Evolutionary conservation across 2,888 invertebrate genomes (phyloP), one percentile per base, ranked within the genome.

Genomic region (Caenorhabditis virilis): DNA sequence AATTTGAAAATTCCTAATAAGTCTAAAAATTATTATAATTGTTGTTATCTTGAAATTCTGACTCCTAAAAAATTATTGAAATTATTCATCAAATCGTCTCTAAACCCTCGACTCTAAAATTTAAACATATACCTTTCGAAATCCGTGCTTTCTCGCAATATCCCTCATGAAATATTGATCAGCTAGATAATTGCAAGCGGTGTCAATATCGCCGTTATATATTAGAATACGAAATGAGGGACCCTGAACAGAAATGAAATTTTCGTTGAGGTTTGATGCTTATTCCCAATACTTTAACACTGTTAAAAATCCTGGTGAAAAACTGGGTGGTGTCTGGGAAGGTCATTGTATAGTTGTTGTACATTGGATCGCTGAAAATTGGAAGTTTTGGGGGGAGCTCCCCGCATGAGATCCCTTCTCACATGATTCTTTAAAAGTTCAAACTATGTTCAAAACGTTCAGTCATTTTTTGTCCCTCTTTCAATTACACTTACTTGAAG

Each of bases 121-220:
- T n/a, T n/a, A 36, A 36, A 7, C n/a, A 13, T 30, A 30, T 13
- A 56, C 65, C 52, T 59, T 63, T 38, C 30, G 41, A 2, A 64
- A 55, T 1, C 43, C 36, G 43, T 54, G 43, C 15, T 16, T n/a
- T 18, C 33, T 55, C 1, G 58, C 64, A 30, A 64, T 25, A 33
- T 51, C 47, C 16, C 58, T 18, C 6, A 50, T 47, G 35, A 64
- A 64, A 43, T 59, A 59, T 5, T 52, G 52, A 47, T 64, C 64
- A 1, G 64, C 65, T 22, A 69, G 25, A 20, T 57, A 66, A 22
- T 67, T 71, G 35, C 67, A 67, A 22, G 68, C 71, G 1, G 69
- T 70, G 35, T 72, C 72, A 7, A 68, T 45, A 50, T 72, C 72
- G 2, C 66, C 72, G 36, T 64, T 72, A 53, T 72, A 72, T 26